Evolutionary conservation across 2,888 invertebrate genomes (phyloP), one percentile per base, ranked within the genome.

Genomic region (Torymus aiolomorphi): DNA sequence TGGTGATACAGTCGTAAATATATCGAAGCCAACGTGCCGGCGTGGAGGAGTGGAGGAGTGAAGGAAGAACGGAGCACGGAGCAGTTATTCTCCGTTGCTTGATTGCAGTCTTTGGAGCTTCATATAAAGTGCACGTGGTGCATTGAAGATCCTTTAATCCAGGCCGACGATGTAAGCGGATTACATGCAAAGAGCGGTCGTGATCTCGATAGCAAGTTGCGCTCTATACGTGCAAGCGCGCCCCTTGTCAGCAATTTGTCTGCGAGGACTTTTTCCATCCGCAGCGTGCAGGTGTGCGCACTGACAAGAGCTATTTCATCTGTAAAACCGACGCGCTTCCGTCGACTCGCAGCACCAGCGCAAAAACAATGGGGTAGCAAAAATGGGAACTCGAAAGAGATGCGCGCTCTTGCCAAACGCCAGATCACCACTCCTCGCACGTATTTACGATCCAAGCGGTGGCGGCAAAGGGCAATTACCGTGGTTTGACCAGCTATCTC

Each of bases 351-450:
- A 16, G 16, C 16, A 5, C 14, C n/a, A 18, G 72, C 82, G 78
- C 75, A 71, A 76, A 76, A 78, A 69, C 71, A 76, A 73, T 71
- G 78, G 70, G 86, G 86, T 54, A 73, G 16, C n/a, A n/a, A n/a
- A n/a, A n/a, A n/a, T n/a, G n/a, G n/a, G n/a, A n/a, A n/a, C n/a
- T n/a, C n/a, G n/a, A n/a, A n/a, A n/a, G n/a, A n/a, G 31, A 63
- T 54, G 13, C 24, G 16, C 2, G 20, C 24, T 42, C 18, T 14
- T 63, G 54, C 31, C 14, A 52, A 65, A 24, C 51, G 18, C 20
- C 20, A 61, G 61, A 59, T 71, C 12, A 14, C n/a, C 31, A 24
- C 42, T 52, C n/a, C 67, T 49, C 2, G n/a, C n/a, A 52, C 66
- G 63, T 73, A 78, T 78, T 78, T 73, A 78, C 52, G 72, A 72